Evolutionary conservation across 2,888 invertebrate genomes (phyloP).

Genomic region (Amblyteles armatorius): DNA sequence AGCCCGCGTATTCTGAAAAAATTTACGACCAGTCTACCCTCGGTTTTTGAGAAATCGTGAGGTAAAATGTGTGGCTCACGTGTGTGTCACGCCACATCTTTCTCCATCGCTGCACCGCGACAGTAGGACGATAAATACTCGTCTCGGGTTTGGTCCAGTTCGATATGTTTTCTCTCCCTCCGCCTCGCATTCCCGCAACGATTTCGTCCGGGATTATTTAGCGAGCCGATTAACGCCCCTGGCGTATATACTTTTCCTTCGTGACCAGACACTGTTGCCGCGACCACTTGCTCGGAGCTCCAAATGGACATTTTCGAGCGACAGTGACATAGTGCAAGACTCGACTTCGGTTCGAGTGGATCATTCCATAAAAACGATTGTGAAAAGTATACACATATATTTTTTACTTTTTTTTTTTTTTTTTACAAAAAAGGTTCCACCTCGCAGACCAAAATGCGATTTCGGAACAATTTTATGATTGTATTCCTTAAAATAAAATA

Average conservation of each 20-base stretch:
- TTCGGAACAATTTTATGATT: neutral
- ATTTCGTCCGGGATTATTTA: conserved; percentile 64
- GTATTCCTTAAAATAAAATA: neutral
- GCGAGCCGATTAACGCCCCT: conserved; percentile 61
- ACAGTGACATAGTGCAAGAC: conserved; percentile 26
- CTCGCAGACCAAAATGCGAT: neutral
- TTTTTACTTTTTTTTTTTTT: neutral
- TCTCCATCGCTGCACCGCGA: neutral
- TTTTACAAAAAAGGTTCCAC: neutral
- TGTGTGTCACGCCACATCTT: neutral
- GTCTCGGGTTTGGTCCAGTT: conserved; percentile 43
- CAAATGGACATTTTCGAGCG: conserved; percentile 30
- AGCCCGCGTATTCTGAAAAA: neutral
- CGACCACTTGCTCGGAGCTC: conserved; percentile 7
- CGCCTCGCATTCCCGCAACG: conserved; percentile 52
- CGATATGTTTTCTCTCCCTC: conserved; percentile 29
- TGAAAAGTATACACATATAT: neutral
- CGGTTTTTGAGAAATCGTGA: neutral
- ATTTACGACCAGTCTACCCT: neutral
- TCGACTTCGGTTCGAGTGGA: conserved; percentile 11
- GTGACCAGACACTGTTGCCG: conserved; percentile 6
- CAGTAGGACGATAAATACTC: conserved; percentile 12
- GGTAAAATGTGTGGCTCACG: neutral
- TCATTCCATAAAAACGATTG: conserved; percentile 1
- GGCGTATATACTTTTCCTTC: conserved; percentile 34